These are phyloP conservation scores for Thalassoma bifasciatum DNA, from an alignment of 2,113 vertebrate genomes.

Conservation along the genomic window DNA sequence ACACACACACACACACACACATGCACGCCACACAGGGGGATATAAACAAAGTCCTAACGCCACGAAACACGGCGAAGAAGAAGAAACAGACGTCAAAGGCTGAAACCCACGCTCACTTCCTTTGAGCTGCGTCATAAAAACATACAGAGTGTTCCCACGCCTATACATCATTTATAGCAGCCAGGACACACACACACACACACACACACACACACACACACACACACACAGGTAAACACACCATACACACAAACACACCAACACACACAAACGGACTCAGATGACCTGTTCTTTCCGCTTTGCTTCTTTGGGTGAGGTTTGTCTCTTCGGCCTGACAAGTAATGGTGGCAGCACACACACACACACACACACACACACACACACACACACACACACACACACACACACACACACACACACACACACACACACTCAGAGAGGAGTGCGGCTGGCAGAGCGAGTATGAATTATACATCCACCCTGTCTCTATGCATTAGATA, in stretches of 20 bases:
- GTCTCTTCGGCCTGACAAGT: constrained; percentile 54
- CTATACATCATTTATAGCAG: constrained; percentile 68
- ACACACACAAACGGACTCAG: constrained; percentile 37
- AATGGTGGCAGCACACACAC: constrained; percentile 29
- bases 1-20: no score
- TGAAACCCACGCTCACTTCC: constrained; percentile 26
- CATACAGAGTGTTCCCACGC: constrained; percentile 64
- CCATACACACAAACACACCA: constrained; percentile 12
- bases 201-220: constrained; percentile 12
- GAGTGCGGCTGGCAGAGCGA: constrained; percentile 64
- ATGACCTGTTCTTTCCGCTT: constrained; percentile 65
- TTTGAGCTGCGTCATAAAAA: constrained; percentile 44
- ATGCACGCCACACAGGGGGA: constrained; percentile 32
- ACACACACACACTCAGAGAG: constrained; percentile 45
- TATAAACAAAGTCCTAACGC: constrained; percentile 44
- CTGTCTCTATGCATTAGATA: constrained; percentile 78
- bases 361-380: constrained; percentile 14
- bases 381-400: constrained; percentile 2
- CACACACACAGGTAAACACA: constrained; percentile 22
- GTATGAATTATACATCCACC: constrained; percentile 80
- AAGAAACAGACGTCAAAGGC: constrained; percentile 55
- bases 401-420: constrained; percentile 38
- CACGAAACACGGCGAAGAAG: constrained; percentile 45
- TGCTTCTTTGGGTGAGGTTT: constrained; percentile 43
- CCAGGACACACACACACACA: constrained; percentile 38